A percentile compares a stretch with the other conserved stretches of the same genome.
phyloP scores from a whole-genome alignment of 2,113 vertebrate species.

The Mesembrinibis cayennensis region DNA sequence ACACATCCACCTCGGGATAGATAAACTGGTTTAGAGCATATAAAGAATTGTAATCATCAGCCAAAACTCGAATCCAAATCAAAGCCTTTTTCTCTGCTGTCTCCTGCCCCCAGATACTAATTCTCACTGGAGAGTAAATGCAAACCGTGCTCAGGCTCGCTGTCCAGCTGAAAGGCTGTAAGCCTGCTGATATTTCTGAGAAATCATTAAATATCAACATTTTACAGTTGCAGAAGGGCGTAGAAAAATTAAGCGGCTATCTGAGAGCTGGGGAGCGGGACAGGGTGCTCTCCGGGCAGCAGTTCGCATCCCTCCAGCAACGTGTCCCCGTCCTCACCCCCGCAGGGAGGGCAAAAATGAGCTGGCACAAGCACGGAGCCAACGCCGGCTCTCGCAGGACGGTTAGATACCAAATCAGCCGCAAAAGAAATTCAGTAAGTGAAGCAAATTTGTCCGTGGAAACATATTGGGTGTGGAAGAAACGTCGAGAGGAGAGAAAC shows the following conservation, averaged over 20 bases:
- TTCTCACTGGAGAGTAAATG: not conserved
- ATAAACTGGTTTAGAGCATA: constrained; percentile 37
- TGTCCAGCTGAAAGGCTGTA: not conserved
- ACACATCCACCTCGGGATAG: constrained; percentile 44
- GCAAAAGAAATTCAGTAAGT: not conserved
- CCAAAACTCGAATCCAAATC: constrained; percentile 15
- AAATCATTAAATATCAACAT: not conserved
- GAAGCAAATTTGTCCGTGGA: not conserved
- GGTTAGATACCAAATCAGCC: not conserved
- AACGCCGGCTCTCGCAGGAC: rapidly evolving
- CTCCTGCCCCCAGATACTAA: not conserved
- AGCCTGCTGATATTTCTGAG: not conserved
- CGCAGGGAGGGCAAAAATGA: not conserved
- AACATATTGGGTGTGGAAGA: not conserved
- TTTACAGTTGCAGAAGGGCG: not conserved
- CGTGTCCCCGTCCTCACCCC: rapidly evolving
- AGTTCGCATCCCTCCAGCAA: not conserved
- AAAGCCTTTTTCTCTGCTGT: not conserved
- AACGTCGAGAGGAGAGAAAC: not conserved
- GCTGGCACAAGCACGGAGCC: not conserved
- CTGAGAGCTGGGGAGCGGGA: not conserved
- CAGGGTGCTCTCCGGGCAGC: not conserved
- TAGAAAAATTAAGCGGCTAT: not conserved
- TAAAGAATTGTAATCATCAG: constrained; percentile 11
- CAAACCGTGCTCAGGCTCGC: not conserved